Percentiles rank a stretch among this genome's conserved stretches.
These are phyloP conservation scores for Bucorvus abyssinicus DNA, from an alignment of 2,797 vertebrate species.

Conservation along the genomic window DNA sequence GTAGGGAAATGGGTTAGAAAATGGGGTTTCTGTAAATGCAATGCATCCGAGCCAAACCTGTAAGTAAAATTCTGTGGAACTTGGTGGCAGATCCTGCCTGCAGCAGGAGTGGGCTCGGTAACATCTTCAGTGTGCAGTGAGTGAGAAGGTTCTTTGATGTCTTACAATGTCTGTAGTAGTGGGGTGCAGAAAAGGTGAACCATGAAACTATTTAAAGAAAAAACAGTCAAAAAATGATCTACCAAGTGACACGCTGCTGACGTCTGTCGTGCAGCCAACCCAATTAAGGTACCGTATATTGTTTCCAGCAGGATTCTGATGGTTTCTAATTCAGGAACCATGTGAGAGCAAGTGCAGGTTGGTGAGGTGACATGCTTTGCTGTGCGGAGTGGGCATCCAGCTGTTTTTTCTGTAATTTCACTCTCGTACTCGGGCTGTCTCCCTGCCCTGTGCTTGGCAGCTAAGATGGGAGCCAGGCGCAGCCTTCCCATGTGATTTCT, in stretches of 20 bases:
- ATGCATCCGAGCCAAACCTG: neutral
- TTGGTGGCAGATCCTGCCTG: neutral
- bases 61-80: neutral
- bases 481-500: neutral
- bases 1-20: neutral
- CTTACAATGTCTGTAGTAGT: neutral
- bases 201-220: neutral
- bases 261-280: conserved; percentile 45
- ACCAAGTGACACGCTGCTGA: conserved; percentile 38
- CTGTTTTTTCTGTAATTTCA: neutral
- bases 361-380: conserved; percentile 11
- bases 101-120: neutral
- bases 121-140: neutral
- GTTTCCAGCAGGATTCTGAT: conserved; percentile 53
- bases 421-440: neutral
- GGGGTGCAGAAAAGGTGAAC: conserved; percentile 54
- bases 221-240: neutral
- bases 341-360: conserved; percentile 1
- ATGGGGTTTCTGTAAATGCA: neutral
- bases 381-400: neutral
- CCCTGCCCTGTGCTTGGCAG: neutral
- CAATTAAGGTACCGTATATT: conserved; percentile 51
- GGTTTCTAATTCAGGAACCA: conserved; percentile 63
- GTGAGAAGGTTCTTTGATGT: conserved; percentile 1
- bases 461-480: neutral